Conservation (phyloP, 2,113 vertebrate genomes). For the Platysternon megacephalum region DNA sequence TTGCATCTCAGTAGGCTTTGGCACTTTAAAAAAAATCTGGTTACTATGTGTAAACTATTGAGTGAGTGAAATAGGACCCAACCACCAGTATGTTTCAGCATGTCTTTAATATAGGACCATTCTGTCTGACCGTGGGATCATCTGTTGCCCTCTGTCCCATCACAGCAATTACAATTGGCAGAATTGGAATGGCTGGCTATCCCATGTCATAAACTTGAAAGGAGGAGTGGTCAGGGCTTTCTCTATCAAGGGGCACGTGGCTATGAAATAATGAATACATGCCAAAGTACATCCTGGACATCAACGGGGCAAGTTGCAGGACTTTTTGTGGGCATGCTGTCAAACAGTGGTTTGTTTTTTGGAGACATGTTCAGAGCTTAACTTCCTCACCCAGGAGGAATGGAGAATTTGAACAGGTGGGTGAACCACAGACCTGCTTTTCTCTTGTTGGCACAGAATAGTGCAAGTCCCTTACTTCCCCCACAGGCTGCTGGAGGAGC, state of each 20-base stretch:
- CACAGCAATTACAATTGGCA: not conserved
- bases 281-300: not conserved
- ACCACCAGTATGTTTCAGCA: not conserved
- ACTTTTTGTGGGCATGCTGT: not conserved
- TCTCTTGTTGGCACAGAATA: not conserved
- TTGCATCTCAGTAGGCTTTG: not conserved
- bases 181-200: not conserved
- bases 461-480: constrained; percentile 20
- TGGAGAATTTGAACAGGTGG: not conserved
- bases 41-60: not conserved
- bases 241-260: not conserved
- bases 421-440: not conserved
- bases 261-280: not conserved
- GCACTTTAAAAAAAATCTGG: not conserved
- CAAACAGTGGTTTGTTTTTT: not conserved
- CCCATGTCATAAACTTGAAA: not conserved
- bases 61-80: fast-evolving
- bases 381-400: not conserved
- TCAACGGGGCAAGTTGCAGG: not conserved
- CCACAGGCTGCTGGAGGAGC: constrained; percentile 5
- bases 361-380: not conserved
- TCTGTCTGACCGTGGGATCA: no score
- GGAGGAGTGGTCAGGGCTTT: not conserved
- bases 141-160: not conserved
- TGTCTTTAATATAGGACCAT: not conserved